Conservation (phyloP, 1,140 invertebrate genomes). For the Nebria ingens region DNA sequence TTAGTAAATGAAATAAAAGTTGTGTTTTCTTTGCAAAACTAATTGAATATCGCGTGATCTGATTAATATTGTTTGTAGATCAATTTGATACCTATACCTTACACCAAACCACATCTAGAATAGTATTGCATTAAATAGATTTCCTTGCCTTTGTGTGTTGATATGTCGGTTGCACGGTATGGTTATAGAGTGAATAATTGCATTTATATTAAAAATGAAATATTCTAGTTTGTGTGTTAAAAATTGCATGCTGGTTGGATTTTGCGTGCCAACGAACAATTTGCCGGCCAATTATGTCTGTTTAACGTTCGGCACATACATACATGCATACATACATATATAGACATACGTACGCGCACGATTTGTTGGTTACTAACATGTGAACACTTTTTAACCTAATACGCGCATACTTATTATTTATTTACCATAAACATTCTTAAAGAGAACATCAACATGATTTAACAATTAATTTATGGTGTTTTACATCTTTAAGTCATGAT, state of each 20-base stretch:
- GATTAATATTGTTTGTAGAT: no score
- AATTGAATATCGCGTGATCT: neutral
- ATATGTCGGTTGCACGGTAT: no score
- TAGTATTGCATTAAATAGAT: no score
- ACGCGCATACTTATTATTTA: no score
- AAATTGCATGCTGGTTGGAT: neutral
- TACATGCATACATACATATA: neutral
- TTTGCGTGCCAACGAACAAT: neutral
- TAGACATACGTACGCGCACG: neutral
- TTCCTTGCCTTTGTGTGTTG: no score
- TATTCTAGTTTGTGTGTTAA: neutral
- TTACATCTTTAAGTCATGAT: no score
- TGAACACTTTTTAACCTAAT: neutral
- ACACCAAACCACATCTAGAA: no score
- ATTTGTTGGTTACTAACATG: neutral
- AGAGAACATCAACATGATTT: neutral
- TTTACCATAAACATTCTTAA: neutral
- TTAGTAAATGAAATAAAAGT: no score
- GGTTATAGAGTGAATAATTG: no score
- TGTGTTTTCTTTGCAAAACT: no score
- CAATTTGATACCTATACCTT: no score
- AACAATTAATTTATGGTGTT: no score
- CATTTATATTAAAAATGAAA: conserved; percentile 5
- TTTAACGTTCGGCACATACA: neutral
- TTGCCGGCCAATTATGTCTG: neutral